These are phyloP conservation scores for Alouatta palliata DNA, from an alignment of 2,113 vertebrate species.

Conservation along the genomic window DNA sequence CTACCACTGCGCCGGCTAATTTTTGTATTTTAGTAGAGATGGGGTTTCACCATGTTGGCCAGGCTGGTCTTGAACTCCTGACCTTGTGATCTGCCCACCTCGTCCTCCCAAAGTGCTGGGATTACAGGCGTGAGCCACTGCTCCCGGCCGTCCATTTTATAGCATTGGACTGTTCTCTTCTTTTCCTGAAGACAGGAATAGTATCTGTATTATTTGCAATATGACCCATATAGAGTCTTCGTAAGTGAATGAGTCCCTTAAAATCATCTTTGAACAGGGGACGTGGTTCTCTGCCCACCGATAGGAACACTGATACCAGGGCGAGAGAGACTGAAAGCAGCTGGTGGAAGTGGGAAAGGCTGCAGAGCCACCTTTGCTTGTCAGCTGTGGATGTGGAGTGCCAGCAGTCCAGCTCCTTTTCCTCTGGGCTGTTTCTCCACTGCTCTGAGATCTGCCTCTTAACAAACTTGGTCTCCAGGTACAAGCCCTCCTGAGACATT, in stretches of 20 bases:
- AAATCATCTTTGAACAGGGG: not conserved
- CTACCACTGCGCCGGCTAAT: too few relatives aligned
- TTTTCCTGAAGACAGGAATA: not conserved
- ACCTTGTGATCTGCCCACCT: too few relatives aligned
- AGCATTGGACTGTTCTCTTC: not conserved
- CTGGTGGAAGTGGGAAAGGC: not conserved
- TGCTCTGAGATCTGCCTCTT: not conserved
- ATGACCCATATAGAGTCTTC: not conserved
- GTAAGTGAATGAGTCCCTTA: not conserved
- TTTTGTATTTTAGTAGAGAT: too few relatives aligned
- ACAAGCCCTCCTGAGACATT: not conserved
- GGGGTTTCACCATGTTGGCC: too few relatives aligned
- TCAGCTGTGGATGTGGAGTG: fast-evolving
- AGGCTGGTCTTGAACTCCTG: too few relatives aligned
- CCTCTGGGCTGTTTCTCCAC: not conserved
- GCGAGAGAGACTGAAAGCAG: not conserved
- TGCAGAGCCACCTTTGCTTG: fast-evolving
- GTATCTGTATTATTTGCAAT: not conserved
- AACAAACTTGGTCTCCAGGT: not conserved
- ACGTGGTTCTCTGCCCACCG: not conserved
- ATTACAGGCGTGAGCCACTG: too few relatives aligned
- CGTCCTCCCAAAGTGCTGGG: too few relatives aligned
- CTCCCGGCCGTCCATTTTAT: not conserved
- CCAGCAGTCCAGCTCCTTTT: not conserved
- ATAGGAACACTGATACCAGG: fast-evolving